These are phyloP conservation scores for Tetranychus urticae DNA, from an alignment of 1,140 invertebrate species.

Conservation along the genomic window DNA sequence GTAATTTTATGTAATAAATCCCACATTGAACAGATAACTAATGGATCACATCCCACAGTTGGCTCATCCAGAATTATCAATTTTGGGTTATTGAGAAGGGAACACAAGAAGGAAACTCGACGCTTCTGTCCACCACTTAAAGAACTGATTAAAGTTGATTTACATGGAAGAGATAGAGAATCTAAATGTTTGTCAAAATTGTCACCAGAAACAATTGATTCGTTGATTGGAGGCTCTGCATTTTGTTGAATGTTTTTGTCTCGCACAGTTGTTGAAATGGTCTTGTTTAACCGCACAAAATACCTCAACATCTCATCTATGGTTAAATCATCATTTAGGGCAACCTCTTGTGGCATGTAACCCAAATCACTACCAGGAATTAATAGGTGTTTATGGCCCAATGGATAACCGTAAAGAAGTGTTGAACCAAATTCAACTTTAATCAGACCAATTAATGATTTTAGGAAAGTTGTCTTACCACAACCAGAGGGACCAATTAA, in stretches of 20 bases:
- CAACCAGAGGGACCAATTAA: slow-evolving; percentile 10
- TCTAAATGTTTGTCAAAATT: too few species aligned
- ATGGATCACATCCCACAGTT: slow-evolving; percentile 70
- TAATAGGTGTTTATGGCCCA: background rate
- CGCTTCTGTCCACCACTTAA: slow-evolving; percentile 70
- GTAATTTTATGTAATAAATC: slow-evolving; percentile 56
- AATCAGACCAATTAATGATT: slow-evolving; percentile 3
- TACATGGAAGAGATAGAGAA: slow-evolving; percentile 28
- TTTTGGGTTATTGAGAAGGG: slow-evolving; percentile 73
- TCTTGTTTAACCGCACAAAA: slow-evolving; percentile 13
- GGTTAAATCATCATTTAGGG: slow-evolving; percentile 20
- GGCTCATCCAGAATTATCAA: slow-evolving; percentile 85
- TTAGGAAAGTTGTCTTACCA: slow-evolving; percentile 9
- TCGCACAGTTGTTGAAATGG: too few species aligned
- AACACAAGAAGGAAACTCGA: slow-evolving; percentile 69
- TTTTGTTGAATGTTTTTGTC: too few species aligned
- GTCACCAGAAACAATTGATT: too few species aligned
- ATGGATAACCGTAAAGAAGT: slow-evolving; percentile 1
- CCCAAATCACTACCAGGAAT: slow-evolving; percentile 23
- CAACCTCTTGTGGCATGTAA: slow-evolving; percentile 19
- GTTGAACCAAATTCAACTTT: slow-evolving; percentile 3
- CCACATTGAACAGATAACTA: slow-evolving; percentile 44
- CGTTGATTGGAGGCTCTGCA: too few species aligned
- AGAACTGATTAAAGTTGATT: slow-evolving; percentile 9
- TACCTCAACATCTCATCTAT: slow-evolving; percentile 20